A percentile compares a stretch with the other conserved stretches of the same genome.
These are phyloP conservation scores for Pelochelys cantorii DNA, from an alignment of 2,797 vertebrate species.

Conservation along the genomic window DNA sequence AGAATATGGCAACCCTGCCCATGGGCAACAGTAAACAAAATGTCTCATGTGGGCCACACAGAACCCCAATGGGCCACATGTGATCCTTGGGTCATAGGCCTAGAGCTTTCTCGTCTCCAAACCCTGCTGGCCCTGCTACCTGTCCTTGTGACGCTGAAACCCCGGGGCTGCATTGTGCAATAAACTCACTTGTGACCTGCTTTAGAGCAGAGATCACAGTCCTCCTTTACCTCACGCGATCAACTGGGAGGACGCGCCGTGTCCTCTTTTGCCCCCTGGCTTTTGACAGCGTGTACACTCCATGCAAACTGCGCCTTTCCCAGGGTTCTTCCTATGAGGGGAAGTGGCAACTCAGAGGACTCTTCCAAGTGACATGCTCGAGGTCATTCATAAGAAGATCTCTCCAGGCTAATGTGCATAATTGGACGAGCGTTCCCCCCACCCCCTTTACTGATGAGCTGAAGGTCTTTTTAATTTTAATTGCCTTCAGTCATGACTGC, in stretches of 20 bases:
- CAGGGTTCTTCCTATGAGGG: not conserved
- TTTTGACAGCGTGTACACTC: rapidly evolving
- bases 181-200: rapidly evolving
- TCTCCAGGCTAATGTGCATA: not conserved
- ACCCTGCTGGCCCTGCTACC: not conserved
- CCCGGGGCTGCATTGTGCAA: not conserved
- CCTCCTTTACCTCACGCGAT: not conserved
- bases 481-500: not conserved
- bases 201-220: rapidly evolving
- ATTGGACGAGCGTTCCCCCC: not conserved
- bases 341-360: rapidly evolving
- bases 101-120: not conserved
- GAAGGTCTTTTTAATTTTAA: constrained; percentile 22
- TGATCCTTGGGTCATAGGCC: too few species aligned
- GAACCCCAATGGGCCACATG: too few species aligned
- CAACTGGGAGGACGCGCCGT: rapidly evolving
- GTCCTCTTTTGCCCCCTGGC: not conserved
- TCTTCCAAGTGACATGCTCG: rapidly evolving
- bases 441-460: not conserved
- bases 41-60: too few species aligned
- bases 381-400: rapidly evolving
- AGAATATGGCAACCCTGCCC: too few species aligned
- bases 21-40: too few species aligned
- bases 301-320: rapidly evolving
- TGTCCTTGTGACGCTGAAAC: not conserved